phyloP scores from a whole-genome alignment of 2,888 invertebrate genomes.

The Troides helena region DNA sequence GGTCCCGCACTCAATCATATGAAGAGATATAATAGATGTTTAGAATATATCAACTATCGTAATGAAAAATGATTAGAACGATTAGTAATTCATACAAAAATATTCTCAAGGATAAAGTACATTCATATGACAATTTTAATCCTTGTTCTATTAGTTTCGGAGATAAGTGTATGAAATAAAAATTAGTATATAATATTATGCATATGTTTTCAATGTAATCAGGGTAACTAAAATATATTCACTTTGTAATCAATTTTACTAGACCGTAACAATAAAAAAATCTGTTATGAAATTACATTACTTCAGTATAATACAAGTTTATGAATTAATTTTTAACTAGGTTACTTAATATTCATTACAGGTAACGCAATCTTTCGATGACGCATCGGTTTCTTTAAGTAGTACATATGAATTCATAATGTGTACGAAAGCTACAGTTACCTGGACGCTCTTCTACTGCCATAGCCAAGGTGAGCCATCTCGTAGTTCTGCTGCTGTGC shows the following conservation, averaged over 20 bases:
- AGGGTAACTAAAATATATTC: background rate
- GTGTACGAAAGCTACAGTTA: conserved; percentile 34
- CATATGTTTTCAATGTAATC: background rate
- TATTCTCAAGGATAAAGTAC: too few relatives aligned
- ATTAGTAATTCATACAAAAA: too few relatives aligned
- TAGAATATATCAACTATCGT: too few relatives aligned
- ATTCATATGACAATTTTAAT: too few relatives aligned
- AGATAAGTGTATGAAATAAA: too few relatives aligned
- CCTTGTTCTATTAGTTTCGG: too few relatives aligned
- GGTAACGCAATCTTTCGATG: conserved; percentile 31
- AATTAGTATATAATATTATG: too few relatives aligned
- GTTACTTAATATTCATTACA: conserved; percentile 34
- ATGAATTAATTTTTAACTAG: conserved; percentile 28
- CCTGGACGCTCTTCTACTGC: conserved; percentile 68
- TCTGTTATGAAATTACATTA: conserved; percentile 29
- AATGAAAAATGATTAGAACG: too few relatives aligned
- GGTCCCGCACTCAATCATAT: too few relatives aligned
- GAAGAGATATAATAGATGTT: too few relatives aligned
- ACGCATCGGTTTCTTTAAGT: conserved; percentile 27
- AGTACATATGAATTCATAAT: conserved; percentile 19
- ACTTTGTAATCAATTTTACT: background rate
- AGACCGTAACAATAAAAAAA: conserved; percentile 21
- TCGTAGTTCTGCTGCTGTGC: conserved; percentile 66
- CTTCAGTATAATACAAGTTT: conserved; percentile 26
- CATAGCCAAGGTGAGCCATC: conserved; percentile 55